These are phyloP conservation scores for Cosmopolites sordidus DNA, from an alignment of 2,888 invertebrate species.

Conservation along the genomic window DNA sequence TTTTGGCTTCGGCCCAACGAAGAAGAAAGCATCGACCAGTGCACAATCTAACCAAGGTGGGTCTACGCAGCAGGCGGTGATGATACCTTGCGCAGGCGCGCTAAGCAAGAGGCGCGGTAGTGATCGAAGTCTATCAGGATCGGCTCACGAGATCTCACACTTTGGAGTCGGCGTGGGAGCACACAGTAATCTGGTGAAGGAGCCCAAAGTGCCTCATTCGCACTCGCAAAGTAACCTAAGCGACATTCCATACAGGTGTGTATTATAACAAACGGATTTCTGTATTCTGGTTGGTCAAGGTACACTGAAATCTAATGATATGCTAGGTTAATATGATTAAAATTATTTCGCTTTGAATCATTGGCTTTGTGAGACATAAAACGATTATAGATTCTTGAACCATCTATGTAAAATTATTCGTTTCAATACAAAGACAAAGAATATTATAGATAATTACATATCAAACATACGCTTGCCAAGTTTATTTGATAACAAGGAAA, in stretches of 20 bases:
- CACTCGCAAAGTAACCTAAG: slow-evolving; percentile 88
- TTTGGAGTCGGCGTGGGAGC: slow-evolving; percentile 21
- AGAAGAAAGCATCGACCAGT: slow-evolving; percentile 71
- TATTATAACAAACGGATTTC: too few species aligned
- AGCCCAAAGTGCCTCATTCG: slow-evolving; percentile 71
- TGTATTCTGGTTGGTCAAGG: too few species aligned
- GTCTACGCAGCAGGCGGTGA: slow-evolving; percentile 43
- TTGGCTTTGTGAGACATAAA: too few species aligned
- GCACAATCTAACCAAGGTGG: slow-evolving; percentile 50
- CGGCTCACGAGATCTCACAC: slow-evolving; percentile 27
- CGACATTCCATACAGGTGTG: slow-evolving; percentile 74
- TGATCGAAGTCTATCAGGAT: slow-evolving; percentile 75
- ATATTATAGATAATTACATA: too few species aligned
- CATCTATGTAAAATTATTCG: too few species aligned
- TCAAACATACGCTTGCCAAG: too few species aligned
- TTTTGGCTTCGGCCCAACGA: slow-evolving; percentile 84
- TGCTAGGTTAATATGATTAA: too few species aligned
- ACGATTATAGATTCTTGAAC: too few species aligned
- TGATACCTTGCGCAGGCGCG: slow-evolving; percentile 44
- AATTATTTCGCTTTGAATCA: too few species aligned
- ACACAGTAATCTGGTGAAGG: slow-evolving; percentile 52
- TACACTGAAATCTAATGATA: too few species aligned
- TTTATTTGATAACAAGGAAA: too few species aligned
- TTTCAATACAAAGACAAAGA: too few species aligned
- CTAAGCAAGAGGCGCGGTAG: slow-evolving; percentile 71